These are phyloP conservation scores for Centrocercus urophasianus DNA, from an alignment of 2,113 vertebrate genomes.

Conservation along the genomic window DNA sequence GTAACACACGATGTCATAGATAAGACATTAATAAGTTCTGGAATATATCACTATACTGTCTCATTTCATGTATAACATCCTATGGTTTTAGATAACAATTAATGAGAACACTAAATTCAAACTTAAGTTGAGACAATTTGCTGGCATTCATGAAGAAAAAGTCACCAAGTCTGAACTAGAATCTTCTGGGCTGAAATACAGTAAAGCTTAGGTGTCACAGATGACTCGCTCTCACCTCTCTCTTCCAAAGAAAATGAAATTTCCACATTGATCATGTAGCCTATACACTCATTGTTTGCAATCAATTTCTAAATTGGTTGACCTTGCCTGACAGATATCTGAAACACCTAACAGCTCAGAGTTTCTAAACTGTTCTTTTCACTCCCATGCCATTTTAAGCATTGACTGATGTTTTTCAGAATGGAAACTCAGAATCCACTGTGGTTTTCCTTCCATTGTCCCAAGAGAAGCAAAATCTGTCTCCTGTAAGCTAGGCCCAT, in stretches of 20 bases:
- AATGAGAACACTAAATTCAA: not conserved
- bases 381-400: not conserved
- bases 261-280: not conserved
- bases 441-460: not conserved
- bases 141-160: not conserved
- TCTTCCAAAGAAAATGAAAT: not conserved
- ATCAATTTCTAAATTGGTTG: not conserved
- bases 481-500: not conserved
- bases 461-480: not conserved
- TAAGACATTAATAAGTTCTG: not conserved
- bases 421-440: not conserved
- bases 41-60: not conserved
- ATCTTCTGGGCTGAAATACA: not conserved
- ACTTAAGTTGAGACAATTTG: not conserved
- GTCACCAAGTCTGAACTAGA: not conserved
- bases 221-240: not conserved
- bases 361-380: not conserved
- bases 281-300: not conserved
- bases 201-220: not conserved
- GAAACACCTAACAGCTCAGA: not conserved
- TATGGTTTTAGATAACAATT: not conserved
- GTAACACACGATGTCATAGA: not conserved
- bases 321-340: not conserved
- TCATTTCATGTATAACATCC: not conserved
- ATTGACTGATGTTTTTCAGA: not conserved